Base-by-base conservation (phyloP, 2,797 vertebrate species). In the Anolis apletophallus region DNA sequence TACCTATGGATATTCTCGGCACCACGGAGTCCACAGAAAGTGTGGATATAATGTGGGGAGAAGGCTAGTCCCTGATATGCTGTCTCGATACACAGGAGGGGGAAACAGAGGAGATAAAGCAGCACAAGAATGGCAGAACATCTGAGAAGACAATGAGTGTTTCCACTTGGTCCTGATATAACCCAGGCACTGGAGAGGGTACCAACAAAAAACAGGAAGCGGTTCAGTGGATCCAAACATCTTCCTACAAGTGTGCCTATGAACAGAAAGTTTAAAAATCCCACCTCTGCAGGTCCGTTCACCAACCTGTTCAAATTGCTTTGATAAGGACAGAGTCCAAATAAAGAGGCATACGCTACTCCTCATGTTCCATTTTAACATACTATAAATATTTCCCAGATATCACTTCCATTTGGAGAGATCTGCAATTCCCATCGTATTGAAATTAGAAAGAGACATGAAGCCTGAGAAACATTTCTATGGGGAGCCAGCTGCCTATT, bases 121-220 rank as follows among this genome's bases (percentile, higher is more conserved):
- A 73, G 46, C 32, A 71, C 17, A 54, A 34, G 55, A 64, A 87
- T 80, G 68, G 23, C 40, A 69, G 6, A 68, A 78, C 68, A 68
- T 7, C 2, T 87, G 59, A n/a, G 52, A 55, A 16, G 50, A 26
- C 11, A 23, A 75, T 16, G 50, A 85, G 21, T 81, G 52, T 83
- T n/a, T 72, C 23, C 72, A 61, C 50, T 74, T 87, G 68, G 50
- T 87, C 75, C 81, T 79, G 52, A 12, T 73, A 17, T 50, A 32
- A 11, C 5, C 32, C 50, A 68, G 54, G 64, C 46, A 76, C 8
- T 82, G 61, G 61, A 87, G 59, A 74, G 61, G 9, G 34, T 69
- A 57, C 59, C 23, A 52, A 19, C 36, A 36, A 80, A 54, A 74
- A 64, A n/a, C 16, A 34, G 26, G 23, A 80, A 54, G 59, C 21